Evolutionary conservation across 1,140 invertebrate genomes (phyloP).

Genomic region (Micrasema longulum): DNA sequence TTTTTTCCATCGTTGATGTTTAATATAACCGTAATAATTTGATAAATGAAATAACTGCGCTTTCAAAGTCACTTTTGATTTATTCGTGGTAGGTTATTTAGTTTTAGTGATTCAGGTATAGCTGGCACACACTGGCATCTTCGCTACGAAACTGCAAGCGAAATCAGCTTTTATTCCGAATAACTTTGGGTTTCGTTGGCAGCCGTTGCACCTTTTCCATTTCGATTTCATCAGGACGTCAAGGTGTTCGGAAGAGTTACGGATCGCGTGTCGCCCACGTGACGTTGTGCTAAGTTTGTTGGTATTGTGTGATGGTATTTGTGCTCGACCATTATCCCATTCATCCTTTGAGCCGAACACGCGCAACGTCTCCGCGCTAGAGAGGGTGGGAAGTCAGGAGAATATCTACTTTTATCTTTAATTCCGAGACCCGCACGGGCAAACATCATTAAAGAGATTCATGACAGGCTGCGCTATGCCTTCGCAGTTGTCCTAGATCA

Average conservation of each 20-base stretch:
- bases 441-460: not conserved
- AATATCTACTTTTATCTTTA: too few species aligned
- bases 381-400: not conserved
- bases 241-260: constrained; percentile 48
- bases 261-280: constrained; percentile 52
- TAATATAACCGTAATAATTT: too few species aligned
- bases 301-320: not conserved
- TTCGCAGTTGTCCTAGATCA: too few species aligned
- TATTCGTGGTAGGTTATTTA: too few species aligned
- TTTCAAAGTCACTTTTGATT: too few species aligned
- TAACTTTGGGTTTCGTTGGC: not conserved
- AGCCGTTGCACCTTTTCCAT: constrained; percentile 21
- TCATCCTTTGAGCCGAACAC: constrained; percentile 41
- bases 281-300: constrained; percentile 26
- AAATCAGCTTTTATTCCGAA: not conserved
- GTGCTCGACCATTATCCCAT: constrained; percentile 44
- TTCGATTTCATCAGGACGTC: constrained; percentile 31
- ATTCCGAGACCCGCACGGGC: not conserved
- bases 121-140: too few species aligned
- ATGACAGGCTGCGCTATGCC: not conserved
- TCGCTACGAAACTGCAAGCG: too few species aligned
- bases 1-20: too few species aligned
- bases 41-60: too few species aligned
- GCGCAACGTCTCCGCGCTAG: constrained; percentile 16
- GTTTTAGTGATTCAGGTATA: too few species aligned